phyloP scores from a whole-genome alignment of 2,113 vertebrate species.

The Holacanthus passer region DNA sequence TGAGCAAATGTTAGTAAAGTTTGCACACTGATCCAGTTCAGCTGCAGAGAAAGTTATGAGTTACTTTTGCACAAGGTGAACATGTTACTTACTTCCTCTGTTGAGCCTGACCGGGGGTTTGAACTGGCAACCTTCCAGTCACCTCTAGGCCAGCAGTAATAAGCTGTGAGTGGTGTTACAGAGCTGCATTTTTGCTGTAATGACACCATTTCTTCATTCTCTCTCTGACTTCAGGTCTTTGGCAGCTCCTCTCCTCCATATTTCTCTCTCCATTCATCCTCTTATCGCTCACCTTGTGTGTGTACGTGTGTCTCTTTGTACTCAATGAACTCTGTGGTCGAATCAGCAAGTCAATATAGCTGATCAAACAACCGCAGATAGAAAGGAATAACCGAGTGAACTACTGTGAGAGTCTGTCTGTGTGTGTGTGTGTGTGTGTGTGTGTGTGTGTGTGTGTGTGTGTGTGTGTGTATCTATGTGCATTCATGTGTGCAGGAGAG shows the following conservation, averaged over 20 bases:
- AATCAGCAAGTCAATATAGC: conserved; percentile 58
- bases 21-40: not conserved
- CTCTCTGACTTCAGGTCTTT: conserved; percentile 26
- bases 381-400: conserved; percentile 11
- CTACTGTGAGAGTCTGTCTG: not conserved
- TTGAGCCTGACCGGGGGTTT: not conserved
- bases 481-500: conserved; percentile 43
- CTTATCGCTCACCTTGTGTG: conserved; percentile 17
- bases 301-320: conserved; percentile 33
- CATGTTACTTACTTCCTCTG: not conserved
- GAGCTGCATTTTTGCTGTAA: conserved; percentile 30
- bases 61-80: conserved; percentile 17
- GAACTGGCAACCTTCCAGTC: conserved; percentile 44
- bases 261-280: conserved; percentile 39
- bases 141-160: conserved; percentile 25
- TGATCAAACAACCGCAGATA: conserved; percentile 59
- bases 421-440: not conserved
- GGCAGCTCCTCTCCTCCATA: conserved; percentile 30
- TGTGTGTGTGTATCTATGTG: conserved; percentile 21
- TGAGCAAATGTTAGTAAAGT: not conserved
- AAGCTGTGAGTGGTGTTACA: conserved; percentile 16
- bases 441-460: conserved; percentile 32
- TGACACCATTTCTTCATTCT: conserved; percentile 17
- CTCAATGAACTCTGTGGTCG: conserved; percentile 49
- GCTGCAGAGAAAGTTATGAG: not conserved